These are phyloP conservation scores for Procambarus clarkii DNA, from an alignment of 1,140 invertebrate genomes.

Conservation along the genomic window DNA sequence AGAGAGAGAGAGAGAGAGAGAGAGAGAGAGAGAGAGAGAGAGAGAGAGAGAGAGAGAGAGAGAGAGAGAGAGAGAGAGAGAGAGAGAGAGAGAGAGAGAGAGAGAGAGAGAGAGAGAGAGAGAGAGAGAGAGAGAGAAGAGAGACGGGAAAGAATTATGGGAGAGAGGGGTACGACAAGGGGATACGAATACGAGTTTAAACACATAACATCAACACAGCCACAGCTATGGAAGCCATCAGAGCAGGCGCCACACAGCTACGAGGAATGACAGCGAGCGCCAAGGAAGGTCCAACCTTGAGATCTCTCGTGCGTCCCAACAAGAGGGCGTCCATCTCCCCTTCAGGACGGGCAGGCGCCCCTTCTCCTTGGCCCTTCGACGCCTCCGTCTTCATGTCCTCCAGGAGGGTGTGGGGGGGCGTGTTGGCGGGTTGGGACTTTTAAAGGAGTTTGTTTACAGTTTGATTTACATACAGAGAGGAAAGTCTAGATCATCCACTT, in stretches of 20 bases:
- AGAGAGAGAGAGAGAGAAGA: background rate
- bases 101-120: background rate
- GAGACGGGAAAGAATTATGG: background rate
- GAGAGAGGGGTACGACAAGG: background rate
- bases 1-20: background rate
- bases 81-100: background rate
- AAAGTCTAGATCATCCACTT: background rate
- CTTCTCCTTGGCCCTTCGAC: constrained; percentile 40
- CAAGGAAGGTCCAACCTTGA: constrained; percentile 49
- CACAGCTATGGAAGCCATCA: background rate
- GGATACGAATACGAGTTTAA: background rate
- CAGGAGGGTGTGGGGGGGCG: background rate
- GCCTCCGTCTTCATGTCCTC: constrained; percentile 21
- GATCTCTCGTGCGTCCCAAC: constrained; percentile 58
- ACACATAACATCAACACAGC: constrained; percentile 6
- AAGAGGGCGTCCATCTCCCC: constrained; percentile 63
- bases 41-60: background rate
- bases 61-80: background rate
- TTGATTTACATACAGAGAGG: constrained; percentile 12
- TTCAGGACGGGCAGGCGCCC: constrained; percentile 42
- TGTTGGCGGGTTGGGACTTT: background rate
- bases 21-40: background rate
- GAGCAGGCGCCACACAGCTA: background rate
- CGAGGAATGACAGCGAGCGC: background rate
- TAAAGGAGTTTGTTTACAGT: too few relatives aligned